phyloP scores from a whole-genome alignment of 2,888 invertebrate genomes.

The Lepidonotus clava region DNA sequence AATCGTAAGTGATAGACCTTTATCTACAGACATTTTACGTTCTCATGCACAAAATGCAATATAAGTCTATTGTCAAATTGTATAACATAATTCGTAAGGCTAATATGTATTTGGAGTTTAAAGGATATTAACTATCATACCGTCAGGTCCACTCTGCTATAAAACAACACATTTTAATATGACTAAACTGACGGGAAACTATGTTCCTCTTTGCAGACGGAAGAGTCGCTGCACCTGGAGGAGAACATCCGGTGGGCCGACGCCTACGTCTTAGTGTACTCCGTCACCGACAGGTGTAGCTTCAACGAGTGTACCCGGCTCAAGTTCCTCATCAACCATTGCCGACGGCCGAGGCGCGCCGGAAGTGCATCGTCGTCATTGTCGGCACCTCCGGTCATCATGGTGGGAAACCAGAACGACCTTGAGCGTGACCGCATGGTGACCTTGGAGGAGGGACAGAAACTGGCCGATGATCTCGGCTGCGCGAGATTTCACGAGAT shows the following conservation, averaged over 20 bases:
- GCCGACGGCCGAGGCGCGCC: constrained; percentile 68
- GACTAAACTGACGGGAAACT: too few relatives aligned
- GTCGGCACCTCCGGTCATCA: constrained; percentile 85
- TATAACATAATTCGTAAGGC: too few relatives aligned
- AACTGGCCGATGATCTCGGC: constrained; percentile 67
- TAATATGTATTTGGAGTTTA: too few relatives aligned
- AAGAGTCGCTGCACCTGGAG: constrained; percentile 83
- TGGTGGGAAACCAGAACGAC: constrained; percentile 92
- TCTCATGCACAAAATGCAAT: too few relatives aligned
- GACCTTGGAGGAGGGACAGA: constrained; percentile 67
- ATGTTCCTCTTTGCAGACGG: constrained; percentile 49
- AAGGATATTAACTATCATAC: too few relatives aligned
- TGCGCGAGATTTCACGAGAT: constrained; percentile 51
- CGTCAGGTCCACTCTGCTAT: too few relatives aligned
- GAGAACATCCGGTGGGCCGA: constrained; percentile 93
- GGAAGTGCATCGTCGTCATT: constrained; percentile 42
- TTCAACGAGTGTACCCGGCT: constrained; percentile 82
- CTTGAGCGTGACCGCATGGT: constrained; percentile 89
- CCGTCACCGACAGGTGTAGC: constrained; percentile 93
- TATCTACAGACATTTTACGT: too few relatives aligned
- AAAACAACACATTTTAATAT: too few relatives aligned
- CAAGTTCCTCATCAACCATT: constrained; percentile 75
- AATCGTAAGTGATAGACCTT: constrained; percentile 80
- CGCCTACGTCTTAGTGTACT: constrained; percentile 92
- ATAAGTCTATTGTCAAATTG: too few relatives aligned